Evolutionary conservation across 2,888 invertebrate species (phyloP), one percentile per base, ranked within the genome.

Genomic region (Thymelicus acteon): DNA sequence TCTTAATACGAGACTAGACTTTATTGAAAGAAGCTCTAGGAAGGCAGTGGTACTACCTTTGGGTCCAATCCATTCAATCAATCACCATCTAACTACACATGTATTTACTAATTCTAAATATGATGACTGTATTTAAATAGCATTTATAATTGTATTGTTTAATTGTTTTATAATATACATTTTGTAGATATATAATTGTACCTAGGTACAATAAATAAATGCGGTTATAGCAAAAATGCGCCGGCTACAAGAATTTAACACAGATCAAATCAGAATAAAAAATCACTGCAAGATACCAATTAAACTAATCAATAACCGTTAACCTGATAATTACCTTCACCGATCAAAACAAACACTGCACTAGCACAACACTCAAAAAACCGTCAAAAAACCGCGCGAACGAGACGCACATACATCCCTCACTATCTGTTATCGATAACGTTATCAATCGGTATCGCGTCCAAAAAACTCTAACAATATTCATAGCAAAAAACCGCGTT

Each of bases 331-430:
- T 80, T 83, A 84, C 84, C 84, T 84, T 78, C 81, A 83, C 80
- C 76, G 65, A 77, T 74, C 67, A 78, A 79, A 77, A 81, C 78
- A 78, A 76, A 78, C 79, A 83, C 76, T 72, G 19, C 80, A 85
- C 84, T 78, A 75, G 66, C 85, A 85, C 85, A 79, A 77, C 84
- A 86, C 83, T 78, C 64, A 74, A 79, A 81, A 80, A 79, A 81
- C 73, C 78, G 80, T 79, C 79, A 78, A 81, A 81, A 80, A 74
- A 74, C 58, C 74, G 78, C 74, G 78, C 75, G 78, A 80, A 75
- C 75, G 79, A 79, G 79, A 80, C 75, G 75, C 76, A 72, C 71
- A 74, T 75, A 80, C 72, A 64, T 64, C 76, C 72, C 72, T 78
- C 77, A 78, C 80, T 75, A 78, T 79, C 75, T 76, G 73, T 76